A percentile compares a stretch with the other conserved stretches of the same genome.
Evolutionary conservation across 2,888 invertebrate genomes (phyloP).

Genomic region (Entomobrya multifasciata): DNA sequence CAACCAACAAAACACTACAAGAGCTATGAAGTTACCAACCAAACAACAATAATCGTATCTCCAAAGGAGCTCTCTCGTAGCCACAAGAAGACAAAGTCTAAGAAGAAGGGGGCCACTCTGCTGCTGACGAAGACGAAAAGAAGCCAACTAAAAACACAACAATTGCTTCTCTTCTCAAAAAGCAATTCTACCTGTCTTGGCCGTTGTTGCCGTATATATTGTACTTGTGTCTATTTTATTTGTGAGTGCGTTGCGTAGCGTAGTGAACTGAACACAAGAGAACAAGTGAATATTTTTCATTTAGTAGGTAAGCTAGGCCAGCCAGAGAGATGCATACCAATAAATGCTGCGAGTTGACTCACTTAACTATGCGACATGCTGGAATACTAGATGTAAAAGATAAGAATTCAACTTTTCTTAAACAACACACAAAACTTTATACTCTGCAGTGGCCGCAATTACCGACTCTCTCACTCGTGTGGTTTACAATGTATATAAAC

Average conservation of each 20-base stretch:
- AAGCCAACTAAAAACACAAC: constrained; percentile 57
- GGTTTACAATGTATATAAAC: constrained; percentile 2
- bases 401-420: constrained; percentile 72
- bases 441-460: constrained; percentile 65
- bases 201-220: not conserved
- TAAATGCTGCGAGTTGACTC: not conserved
- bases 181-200: constrained; percentile 22
- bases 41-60: constrained; percentile 37
- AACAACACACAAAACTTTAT: constrained; percentile 26
- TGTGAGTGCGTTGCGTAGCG: no score
- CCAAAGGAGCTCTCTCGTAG: constrained; percentile 62
- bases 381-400: constrained; percentile 67
- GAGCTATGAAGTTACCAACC: not conserved
- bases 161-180: constrained; percentile 46
- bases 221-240: constrained; percentile 49
- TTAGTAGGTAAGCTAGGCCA: not conserved
- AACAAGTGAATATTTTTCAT: constrained; percentile 32
- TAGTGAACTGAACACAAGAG: constrained; percentile 18
- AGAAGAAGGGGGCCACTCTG: constrained; percentile 67
- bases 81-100: constrained; percentile 56
- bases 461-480: constrained; percentile 41
- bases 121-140: constrained; percentile 44
- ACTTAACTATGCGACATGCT: constrained; percentile 62
- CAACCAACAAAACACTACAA: constrained; percentile 14
- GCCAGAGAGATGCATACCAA: constrained; percentile 61